Base-by-base conservation (phyloP, 1,140 invertebrate species). In the Gryllus bimaculatus region DNA sequence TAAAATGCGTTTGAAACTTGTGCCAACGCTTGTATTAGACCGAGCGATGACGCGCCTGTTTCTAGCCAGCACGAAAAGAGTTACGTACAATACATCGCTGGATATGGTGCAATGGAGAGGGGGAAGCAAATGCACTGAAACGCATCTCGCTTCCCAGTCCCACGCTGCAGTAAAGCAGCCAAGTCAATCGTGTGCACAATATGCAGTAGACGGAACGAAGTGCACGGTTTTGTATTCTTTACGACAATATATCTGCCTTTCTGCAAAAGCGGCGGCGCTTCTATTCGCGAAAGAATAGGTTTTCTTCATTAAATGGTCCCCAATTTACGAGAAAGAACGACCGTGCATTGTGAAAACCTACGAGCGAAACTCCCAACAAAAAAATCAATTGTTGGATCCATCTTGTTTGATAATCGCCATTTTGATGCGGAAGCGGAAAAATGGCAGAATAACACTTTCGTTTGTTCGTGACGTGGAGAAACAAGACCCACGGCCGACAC, bases 381-480 rank as follows among this genome's bases (percentile, higher is more conserved):
- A 66, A 66, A 66, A 66, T 10, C 54, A 66, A 66, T 66, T 66
- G 54, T 13, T 13, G 10, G 54, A 66, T 66, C 54, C 54, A 66
- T 66, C 54, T 66, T 66, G 54, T 66, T 66, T 66, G 54, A 66
- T 66, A 66, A 66, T 66, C 54, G 54, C 18, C 54, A 66, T 66
- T 66, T 66, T 66, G 54, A 3, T 66, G 10, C 18, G 54, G 54
- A 66, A 66, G 54, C 54, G 18, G 2, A 0, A 13, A 10, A 18
- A 13, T 13, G 54, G 10, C 10, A 10, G 54, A 18, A 66, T 66
- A 18, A 66, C 54, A 66, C 54, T 66, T 66, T 66, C 54, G 54
- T 18, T 66, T 66, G 54, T 66, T 66, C 10, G 54, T 18, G 18
- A 66, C 54, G 54, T 3, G 18, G 54, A 66, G 54, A 66, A 66